Evolutionary conservation across 2,113 vertebrate genomes (phyloP).

Genomic region (Phalacrocorax pelagicus): DNA sequence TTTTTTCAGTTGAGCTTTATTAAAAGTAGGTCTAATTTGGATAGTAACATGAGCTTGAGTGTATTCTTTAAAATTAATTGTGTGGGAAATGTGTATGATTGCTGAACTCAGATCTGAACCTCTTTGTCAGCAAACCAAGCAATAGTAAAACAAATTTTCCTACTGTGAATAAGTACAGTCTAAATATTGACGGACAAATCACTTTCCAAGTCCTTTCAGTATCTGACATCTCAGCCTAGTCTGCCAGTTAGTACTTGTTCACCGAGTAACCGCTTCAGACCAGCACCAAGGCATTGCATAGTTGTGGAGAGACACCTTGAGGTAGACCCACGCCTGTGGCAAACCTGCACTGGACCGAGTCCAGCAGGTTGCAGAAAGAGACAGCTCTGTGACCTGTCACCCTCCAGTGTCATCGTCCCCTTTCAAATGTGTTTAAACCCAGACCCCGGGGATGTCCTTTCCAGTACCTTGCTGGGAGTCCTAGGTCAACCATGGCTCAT

Average conservation of each 20-base stretch:
- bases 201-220: not conserved
- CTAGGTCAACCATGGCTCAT: fast-evolving
- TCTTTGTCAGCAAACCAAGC: not conserved
- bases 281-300: not conserved
- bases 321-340: not conserved
- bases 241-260: not conserved
- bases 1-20: not conserved
- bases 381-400: too few species aligned
- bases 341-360: fast-evolving
- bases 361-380: not conserved
- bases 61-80: not conserved
- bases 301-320: not conserved
- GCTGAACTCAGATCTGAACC: not conserved
- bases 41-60: fast-evolving
- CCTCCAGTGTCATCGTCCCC: fast-evolving
- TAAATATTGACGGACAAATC: not conserved
- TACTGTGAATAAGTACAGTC: not conserved
- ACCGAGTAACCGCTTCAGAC: fast-evolving
- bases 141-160: not conserved
- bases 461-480: not conserved
- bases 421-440: not conserved
- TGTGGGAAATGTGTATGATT: not conserved
- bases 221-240: not conserved
- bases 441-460: not conserved
- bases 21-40: not conserved